These are phyloP conservation scores for Oriolus oriolus DNA, from an alignment of 2,113 vertebrate species.

Conservation along the genomic window DNA sequence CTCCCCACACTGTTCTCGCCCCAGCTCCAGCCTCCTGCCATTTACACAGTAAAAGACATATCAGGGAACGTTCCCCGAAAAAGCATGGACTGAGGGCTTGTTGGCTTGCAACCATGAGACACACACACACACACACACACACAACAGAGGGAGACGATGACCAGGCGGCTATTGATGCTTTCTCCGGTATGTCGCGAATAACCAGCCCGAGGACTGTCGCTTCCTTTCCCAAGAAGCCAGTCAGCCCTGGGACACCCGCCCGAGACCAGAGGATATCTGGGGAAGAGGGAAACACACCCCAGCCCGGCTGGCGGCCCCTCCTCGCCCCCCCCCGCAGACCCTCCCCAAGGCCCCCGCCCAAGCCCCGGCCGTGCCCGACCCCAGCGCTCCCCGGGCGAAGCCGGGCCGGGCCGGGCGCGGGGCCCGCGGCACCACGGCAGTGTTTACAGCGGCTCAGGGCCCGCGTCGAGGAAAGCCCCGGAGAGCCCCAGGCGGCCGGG, in stretches of 20 bases:
- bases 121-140: not conserved
- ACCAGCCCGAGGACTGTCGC: not conserved
- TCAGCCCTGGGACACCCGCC: not conserved
- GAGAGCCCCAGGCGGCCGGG: too few species aligned
- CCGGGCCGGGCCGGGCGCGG: too few species aligned
- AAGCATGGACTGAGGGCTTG: not conserved
- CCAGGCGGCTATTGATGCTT: not conserved
- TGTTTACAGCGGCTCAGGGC: not conserved
- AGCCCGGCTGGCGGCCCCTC: not conserved
- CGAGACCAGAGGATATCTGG: fast-evolving
- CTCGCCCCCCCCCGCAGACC: too few species aligned
- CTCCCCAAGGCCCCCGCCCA: not conserved
- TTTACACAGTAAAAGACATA: fast-evolving
- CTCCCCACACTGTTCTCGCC: not conserved
- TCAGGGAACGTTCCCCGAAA: not conserved
- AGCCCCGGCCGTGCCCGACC: too few species aligned
- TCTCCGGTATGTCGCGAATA: not conserved
- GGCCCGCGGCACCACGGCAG: not conserved
- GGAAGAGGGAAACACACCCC: not conserved
- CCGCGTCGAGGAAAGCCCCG: not conserved
- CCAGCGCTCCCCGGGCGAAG: too few species aligned
- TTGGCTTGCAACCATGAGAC: not conserved
- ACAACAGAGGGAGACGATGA: fast-evolving
- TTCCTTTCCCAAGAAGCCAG: not conserved
- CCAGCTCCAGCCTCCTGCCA: not conserved